A percentile compares a stretch with the other conserved stretches of the same genome.
These are phyloP conservation scores for Chironomus striatipennis DNA, from an alignment of 1,140 invertebrate species.

Conservation along the genomic window DNA sequence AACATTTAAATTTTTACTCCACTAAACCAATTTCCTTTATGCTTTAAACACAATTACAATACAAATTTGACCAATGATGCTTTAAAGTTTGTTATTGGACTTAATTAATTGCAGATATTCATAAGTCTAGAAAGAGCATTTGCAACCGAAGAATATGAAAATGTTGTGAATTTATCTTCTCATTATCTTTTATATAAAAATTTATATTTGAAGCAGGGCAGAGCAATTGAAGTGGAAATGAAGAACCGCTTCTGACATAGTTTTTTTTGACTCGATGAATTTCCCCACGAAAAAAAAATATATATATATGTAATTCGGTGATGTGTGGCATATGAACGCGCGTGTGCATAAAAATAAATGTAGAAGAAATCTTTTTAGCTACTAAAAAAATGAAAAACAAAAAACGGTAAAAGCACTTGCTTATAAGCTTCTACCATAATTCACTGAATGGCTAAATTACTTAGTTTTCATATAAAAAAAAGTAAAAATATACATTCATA, in stretches of 20 bases:
- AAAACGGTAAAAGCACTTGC: neutral
- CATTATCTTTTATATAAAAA: neutral
- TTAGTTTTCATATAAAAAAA: neutral
- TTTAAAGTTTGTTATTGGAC: neutral
- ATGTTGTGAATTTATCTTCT: neutral
- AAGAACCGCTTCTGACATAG: neutral
- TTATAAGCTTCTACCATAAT: neutral
- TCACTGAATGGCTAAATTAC: neutral
- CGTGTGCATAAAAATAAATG: no score
- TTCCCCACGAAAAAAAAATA: neutral
- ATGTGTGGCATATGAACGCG: neutral
- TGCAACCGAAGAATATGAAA: neutral
- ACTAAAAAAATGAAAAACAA: no score
- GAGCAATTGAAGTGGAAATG: neutral
- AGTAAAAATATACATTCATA: no score
- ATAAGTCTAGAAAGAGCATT: no score
- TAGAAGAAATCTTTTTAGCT: neutral
- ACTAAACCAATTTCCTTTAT: neutral
- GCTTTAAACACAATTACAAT: no score
- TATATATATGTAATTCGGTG: neutral
- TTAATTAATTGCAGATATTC: neutral
- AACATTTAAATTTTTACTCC: neutral
- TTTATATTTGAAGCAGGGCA: conserved; percentile 3
- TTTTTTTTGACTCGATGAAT: conserved; percentile 3
- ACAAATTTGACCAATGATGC: neutral